These are phyloP conservation scores for Drepana arcuata DNA, from an alignment of 1,140 invertebrate genomes.

Conservation along the genomic window DNA sequence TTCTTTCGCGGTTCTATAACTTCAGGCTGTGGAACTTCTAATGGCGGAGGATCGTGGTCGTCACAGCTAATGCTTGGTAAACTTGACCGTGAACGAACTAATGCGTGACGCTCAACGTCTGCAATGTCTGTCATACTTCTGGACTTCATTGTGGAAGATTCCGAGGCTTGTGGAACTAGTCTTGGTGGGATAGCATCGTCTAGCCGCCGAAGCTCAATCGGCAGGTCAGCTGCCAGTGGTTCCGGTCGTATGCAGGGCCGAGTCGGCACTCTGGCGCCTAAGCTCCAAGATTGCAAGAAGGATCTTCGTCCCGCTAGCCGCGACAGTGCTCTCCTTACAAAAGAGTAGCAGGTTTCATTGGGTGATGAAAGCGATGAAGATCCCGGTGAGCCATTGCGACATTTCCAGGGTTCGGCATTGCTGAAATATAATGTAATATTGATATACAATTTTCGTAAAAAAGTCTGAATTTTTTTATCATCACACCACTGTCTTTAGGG, in stretches of 20 bases:
- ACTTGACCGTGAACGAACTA: slow-evolving; percentile 82
- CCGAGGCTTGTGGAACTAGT: slow-evolving; percentile 68
- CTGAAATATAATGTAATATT: slow-evolving; percentile 29
- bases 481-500: too few relatives aligned
- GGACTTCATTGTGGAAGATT: slow-evolving; percentile 78
- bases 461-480: not conserved
- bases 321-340: slow-evolving; percentile 90
- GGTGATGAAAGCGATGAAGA: slow-evolving; percentile 90
- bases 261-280: slow-evolving; percentile 70
- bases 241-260: slow-evolving; percentile 70
- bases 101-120: slow-evolving; percentile 77
- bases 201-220: slow-evolving; percentile 89
- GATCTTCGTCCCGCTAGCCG: slow-evolving; percentile 86
- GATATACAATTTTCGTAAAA: not conserved
- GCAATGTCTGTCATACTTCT: slow-evolving; percentile 86
- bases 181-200: slow-evolving; percentile 77
- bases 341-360: slow-evolving; percentile 95
- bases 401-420: slow-evolving; percentile 48
- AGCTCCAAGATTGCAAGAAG: slow-evolving; percentile 85
- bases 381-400: slow-evolving; percentile 78
- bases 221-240: slow-evolving; percentile 75
- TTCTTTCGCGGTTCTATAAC: slow-evolving; percentile 56
- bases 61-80: slow-evolving; percentile 77
- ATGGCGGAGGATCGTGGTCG: slow-evolving; percentile 32
- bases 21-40: slow-evolving; percentile 33